Evolutionary conservation across 2,113 vertebrate genomes (phyloP), one percentile per base, ranked within the genome.

Genomic region (Oncorhynchus mykiss): DNA sequence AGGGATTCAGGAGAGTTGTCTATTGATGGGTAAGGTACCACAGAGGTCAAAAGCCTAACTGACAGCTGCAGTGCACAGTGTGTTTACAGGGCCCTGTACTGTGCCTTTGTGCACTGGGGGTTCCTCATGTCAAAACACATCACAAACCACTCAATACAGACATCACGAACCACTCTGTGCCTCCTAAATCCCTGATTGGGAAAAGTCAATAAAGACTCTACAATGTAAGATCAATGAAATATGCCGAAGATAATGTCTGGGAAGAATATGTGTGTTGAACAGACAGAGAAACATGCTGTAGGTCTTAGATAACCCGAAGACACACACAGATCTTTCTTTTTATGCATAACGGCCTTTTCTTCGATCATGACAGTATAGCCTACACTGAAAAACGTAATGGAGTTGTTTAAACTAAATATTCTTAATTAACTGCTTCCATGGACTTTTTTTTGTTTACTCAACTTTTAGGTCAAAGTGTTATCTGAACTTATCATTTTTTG

Each of bases 41-140:
- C 7, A 9, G 65, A 80, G 89, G 86, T 86, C 83, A 84, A 82
- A 88, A 75, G 68, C 34, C 80, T 81, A 73, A 68, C 72, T 45
- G 49, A 81, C 57, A 5, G 64, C 76, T 71, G 82, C 18, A 73
- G 68, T 66, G 64, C 13, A 70, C 62, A 39, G 74, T 51, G 73
- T 73, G 71, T 81, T 86, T 83, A 85, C 89, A 87, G 67, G 24
- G 9, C 8, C 39, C 39, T 74, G 48, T 24, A 73, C 73, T 84
- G 81, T 71, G 73, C 75, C 72, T 22, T 49, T 71, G 70, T 75
- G 84, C 76, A 39, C 13, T 57, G 18, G 71, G 71, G 51, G n/a
- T 45, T 72, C 51, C 67, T 79, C 75, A 81, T 3, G 83, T 88
- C 85, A 87, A 85, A 86, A 86, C 75, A 80, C 75, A 88, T 86